phyloP scores from a whole-genome alignment of 2,888 invertebrate species.

The Drosophila suboccidentalis region DNA sequence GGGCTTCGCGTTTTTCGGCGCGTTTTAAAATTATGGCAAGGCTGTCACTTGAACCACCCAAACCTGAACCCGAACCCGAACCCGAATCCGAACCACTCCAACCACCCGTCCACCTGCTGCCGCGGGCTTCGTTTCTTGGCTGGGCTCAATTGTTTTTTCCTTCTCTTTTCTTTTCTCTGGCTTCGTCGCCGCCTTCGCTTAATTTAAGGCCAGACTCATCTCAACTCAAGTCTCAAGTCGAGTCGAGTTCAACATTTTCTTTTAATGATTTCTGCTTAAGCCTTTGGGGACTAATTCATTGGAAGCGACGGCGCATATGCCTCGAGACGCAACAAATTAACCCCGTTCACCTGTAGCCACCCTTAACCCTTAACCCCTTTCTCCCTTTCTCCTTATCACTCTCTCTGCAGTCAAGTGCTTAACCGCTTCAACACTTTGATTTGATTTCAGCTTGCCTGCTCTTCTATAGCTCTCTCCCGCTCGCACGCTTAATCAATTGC shows the following conservation, averaged over 20 bases:
- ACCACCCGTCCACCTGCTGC: constrained; percentile 23
- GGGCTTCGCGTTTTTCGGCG: constrained; percentile 58
- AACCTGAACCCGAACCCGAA: constrained; percentile 4
- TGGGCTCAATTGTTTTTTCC: constrained; percentile 50
- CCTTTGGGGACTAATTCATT: constrained; percentile 81
- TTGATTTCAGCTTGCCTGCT: constrained; percentile 65
- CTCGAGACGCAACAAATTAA: constrained; percentile 76
- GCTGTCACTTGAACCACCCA: constrained; percentile 66
- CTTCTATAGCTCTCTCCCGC: constrained; percentile 18
- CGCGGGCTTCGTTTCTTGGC: constrained; percentile 6
- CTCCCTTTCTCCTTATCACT: background rate
- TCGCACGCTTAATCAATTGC: constrained; percentile 72
- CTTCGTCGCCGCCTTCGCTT: constrained; percentile 54
- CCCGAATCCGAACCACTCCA: constrained; percentile 12
- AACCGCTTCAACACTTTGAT: constrained; percentile 82
- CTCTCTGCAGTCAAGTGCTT: constrained; percentile 58
- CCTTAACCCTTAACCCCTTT: constrained; percentile 7
- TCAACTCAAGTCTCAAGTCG: constrained; percentile 7
- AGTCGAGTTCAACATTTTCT: constrained; percentile 29
- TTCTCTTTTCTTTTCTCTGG: constrained; percentile 12
- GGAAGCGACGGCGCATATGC: constrained; percentile 69
- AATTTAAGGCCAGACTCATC: constrained; percentile 74
- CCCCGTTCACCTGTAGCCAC: constrained; percentile 52
- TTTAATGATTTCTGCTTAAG: constrained; percentile 75
- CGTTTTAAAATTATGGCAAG: constrained; percentile 76